Evolutionary conservation across 1,140 invertebrate genomes (phyloP), one percentile per base, ranked within the genome.

Genomic region (Araneus ventricosus): DNA sequence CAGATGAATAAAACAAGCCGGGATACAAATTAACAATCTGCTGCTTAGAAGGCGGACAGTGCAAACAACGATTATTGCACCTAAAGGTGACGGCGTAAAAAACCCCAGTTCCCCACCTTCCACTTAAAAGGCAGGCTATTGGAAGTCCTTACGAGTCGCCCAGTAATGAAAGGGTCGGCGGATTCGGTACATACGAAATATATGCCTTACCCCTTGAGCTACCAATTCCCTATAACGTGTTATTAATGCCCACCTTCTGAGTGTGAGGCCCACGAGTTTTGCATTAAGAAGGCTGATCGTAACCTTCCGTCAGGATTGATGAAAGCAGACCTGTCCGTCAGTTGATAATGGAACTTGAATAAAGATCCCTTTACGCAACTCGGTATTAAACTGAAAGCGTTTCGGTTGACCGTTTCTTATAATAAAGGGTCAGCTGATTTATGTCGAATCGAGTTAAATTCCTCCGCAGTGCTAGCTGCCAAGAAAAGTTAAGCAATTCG

Each of bases 1-100:
- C 8, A 52, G 24, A 82, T n/a, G 39, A 82, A 82, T 52, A 45
- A 45, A 82, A 82, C 17, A 45, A 82, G 41, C 41, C 39, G 3
- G 10, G n/a, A 82, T 41, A 27, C 80, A 52, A 82, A 75, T 75
- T 75, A 75, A 34, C 70, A 37, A 75, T 34, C 27, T 14, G 14
- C 80, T 82, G 75, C 39, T 41, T 52, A n/a, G 80, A 45, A 82
- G 80, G 80, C 80, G 80, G 80, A 82, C 80, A 82, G 80, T 45
- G 41, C 80, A 82, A 82, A 82, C 80, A 82, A 82, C 41, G 80
- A 82, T 82, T 82, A 82, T 52, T 41, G 37, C 80, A 82, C 80
- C 80, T 82, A 52, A 45, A 82, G 39, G 80, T 82, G 80, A 52
- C 39, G n/a, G 80, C 80, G 80, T 52, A 52, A 82, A 22, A 75